Evolutionary conservation across 2,113 vertebrate genomes (phyloP), one percentile per base, ranked within the genome.

Genomic region (Pteruthius melanotis): DNA sequence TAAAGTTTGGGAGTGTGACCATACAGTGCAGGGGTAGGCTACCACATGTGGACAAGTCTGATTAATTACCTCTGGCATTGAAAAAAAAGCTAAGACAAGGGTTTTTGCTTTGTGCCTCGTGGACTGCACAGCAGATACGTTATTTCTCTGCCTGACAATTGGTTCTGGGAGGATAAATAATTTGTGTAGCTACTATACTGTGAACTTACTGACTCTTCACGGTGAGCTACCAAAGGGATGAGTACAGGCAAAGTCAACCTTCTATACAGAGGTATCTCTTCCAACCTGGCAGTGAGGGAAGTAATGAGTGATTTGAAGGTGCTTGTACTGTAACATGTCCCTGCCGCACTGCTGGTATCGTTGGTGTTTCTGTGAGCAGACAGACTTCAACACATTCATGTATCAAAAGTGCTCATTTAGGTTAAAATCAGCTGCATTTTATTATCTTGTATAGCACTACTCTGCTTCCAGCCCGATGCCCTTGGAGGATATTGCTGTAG

Each of bases 401-500:
- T n/a, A 71, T 64, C 56, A 79, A 92, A 89, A 52, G 10, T 31
- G 35, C 20, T 92, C 3, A 2, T 78, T 89, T 89, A 71, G 70
- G 40, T 78, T 82, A 78, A 84, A 87, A 68, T 40, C 14, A 56
- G 53, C 53, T 60, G 28, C 20, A 13, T 89, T 89, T 91, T 76
- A 37, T 87, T 45, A 40, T 89, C 40, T 68, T 60, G 9, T 57
- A 7, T 22, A 89, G 42, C 13, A 27, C 31, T 33, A 7, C 20
- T 78, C 44, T 84, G 30, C 57, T 82, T 60, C 23, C 63, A 90
- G 82, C 47, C 30, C 1, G 2, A 59, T 65, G 71, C 59, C 82
- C 70, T 88, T 80, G 63, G 87, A 87, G 71, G 64, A 59, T 93
- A 70, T 80, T 77, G 52, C 88, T 93, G 65, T n/a, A 57, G 93